Percentiles rank a stretch among this genome's conserved stretches.
phyloP scores from a whole-genome alignment of 2,113 vertebrate species.

The Gymnarchus niloticus region DNA sequence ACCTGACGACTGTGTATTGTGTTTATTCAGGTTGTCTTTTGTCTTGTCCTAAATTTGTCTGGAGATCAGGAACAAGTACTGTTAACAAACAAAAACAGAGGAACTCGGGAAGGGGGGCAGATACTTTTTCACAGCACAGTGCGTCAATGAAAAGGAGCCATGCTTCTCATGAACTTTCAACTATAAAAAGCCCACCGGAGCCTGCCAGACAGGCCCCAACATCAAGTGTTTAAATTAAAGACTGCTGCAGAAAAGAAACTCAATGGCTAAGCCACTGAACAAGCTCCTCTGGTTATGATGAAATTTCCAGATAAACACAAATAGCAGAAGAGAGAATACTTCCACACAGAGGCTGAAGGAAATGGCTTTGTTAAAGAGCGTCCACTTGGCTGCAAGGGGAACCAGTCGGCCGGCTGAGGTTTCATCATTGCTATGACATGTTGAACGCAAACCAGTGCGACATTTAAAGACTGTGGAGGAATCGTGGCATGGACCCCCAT shows the following conservation, averaged over 20 bases:
- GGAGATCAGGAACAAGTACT: too few relatives aligned
- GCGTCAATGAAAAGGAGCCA: too few relatives aligned
- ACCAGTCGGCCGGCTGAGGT: neutral
- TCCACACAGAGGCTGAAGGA: neutral
- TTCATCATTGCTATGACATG: neutral
- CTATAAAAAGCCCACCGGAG: neutral
- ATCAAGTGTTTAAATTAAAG: neutral
- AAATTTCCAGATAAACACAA: neutral
- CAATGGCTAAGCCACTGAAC: neutral
- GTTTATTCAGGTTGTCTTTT: too few relatives aligned
- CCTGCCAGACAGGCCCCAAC: neutral
- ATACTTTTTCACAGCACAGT: too few relatives aligned
- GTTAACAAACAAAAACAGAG: too few relatives aligned
- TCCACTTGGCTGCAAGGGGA: neutral
- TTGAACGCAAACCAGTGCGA: neutral
- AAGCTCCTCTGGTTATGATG: neutral
- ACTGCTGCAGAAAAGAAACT: neutral
- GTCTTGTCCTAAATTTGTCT: too few relatives aligned
- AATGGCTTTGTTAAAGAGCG: neutral
- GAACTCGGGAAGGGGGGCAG: too few relatives aligned
- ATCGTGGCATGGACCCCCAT: neutral
- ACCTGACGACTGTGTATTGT: too few relatives aligned
- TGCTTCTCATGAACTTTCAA: too few relatives aligned
- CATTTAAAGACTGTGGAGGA: neutral
- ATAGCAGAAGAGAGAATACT: neutral